Percentiles rank a stretch among this genome's conserved stretches.
These are phyloP conservation scores for Octopus bimaculoides DNA, from an alignment of 1,140 invertebrate genomes.

Conservation along the genomic window DNA sequence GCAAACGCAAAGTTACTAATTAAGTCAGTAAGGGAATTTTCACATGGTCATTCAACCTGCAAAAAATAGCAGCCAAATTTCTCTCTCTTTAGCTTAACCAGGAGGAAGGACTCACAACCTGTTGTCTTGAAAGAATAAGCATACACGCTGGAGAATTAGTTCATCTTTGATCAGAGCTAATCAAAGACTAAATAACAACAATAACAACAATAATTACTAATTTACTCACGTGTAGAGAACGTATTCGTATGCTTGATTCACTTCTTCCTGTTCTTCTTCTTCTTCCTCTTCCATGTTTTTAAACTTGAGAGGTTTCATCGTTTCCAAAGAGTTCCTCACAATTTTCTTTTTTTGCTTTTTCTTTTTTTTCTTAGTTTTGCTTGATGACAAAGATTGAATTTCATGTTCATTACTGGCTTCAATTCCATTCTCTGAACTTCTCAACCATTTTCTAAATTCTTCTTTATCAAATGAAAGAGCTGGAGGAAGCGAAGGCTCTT, in stretches of 20 bases:
- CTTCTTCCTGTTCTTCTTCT: background rate
- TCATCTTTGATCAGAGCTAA: no score
- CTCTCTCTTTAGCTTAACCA: no score
- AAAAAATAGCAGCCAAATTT: no score
- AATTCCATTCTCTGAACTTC: background rate
- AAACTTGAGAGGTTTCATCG: background rate
- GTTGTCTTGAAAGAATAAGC: no score
- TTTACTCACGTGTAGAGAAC: constrained; percentile 43
- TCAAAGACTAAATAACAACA: no score
- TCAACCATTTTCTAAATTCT: background rate
- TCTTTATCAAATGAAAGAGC: background rate
- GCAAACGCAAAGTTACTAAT: no score
- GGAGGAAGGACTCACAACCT: no score
- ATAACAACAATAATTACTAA: background rate
- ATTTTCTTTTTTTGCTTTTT: background rate
- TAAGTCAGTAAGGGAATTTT: no score
- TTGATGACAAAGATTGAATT: background rate
- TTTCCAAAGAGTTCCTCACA: background rate
- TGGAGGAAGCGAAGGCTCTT: background rate
- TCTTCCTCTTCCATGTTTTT: no score
- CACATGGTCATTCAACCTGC: no score
- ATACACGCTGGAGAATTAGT: no score
- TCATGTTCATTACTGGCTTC: background rate
- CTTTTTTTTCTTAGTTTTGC: background rate
- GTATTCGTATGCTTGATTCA: constrained; percentile 42